A percentile compares a stretch with the other conserved stretches of the same genome.
Conservation (phyloP, 2,113 vertebrate genomes). For the Phalacrocorax aristotelis region DNA sequence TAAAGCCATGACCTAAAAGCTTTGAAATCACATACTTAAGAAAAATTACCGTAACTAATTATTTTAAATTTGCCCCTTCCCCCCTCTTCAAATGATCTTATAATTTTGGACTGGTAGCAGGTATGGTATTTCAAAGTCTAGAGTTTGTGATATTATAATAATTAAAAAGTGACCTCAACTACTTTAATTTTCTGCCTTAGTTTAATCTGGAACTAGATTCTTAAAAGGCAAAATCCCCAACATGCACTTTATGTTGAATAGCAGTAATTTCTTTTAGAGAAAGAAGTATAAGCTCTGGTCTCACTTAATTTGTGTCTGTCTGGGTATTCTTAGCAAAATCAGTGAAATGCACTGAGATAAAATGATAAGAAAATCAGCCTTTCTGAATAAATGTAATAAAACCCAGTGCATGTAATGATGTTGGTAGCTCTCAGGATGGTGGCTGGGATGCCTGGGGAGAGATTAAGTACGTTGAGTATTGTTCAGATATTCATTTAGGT, state of each 20-base stretch:
- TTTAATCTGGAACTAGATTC: neutral
- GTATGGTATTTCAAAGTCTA: neutral
- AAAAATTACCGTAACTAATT: neutral
- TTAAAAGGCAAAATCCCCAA: neutral
- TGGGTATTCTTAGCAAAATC: neutral
- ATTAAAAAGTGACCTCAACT: neutral
- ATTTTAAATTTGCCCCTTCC: neutral
- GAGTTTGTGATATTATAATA: neutral
- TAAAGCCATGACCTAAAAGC: neutral
- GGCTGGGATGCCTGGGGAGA: neutral
- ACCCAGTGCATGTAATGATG: neutral
- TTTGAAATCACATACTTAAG: neutral
- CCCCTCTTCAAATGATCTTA: neutral
- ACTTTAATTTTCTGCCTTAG: neutral
- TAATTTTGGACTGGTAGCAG: neutral
- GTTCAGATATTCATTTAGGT: neutral
- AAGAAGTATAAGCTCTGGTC: neutral
- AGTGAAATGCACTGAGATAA: neutral
- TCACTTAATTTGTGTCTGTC: neutral
- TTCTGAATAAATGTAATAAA: neutral
- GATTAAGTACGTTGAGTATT: neutral
- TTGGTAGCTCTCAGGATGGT: neutral
- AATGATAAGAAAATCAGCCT: neutral
- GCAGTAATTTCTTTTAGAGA: neutral
- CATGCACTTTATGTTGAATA: neutral